Evolutionary conservation across 2,113 vertebrate genomes (phyloP), one percentile per base, ranked within the genome.

Genomic region (Mustela lutreola): DNA sequence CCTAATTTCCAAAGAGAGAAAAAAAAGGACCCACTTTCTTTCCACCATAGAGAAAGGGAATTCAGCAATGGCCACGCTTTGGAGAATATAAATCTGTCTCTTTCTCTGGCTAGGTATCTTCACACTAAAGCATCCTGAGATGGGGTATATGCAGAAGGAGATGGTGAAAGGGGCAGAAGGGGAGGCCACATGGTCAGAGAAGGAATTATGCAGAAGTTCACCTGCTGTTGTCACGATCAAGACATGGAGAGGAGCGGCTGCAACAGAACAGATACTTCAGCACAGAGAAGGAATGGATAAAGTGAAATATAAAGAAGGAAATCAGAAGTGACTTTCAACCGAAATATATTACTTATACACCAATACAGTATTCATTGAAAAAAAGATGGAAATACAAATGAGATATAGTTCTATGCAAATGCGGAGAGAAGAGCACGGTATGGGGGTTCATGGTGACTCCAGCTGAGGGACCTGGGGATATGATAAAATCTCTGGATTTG

Each of bases 141-240:
- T 79, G n/a, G 94, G 70, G 95, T 94, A 94, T 90, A 81, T 79
- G 87, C 75, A 88, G 45, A 98, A 90, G 94, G 97, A 92, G 95
- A 94, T 92, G 58, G 97, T 12, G 45, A 65, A 97, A 96, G 81
- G 96, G 89, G 84, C 18, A 28, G 14, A 92, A 81, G 98, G 98
- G 93, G 28, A 91, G 97, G 96, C 56, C 11, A 91, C 90, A 98
- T 94, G 97, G 96, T 98, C 98, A 98, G 97, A 97, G 96, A 98
- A 99, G 98, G 98, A 99, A 99, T 98, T 97, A 99, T 98, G 98
- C 99, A 99, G 98, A 99, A 96, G 98, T 99, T 99, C 99, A 99
- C 99, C 99, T 99, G 99, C 99, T 99, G 99, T 99, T 99, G 99
- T 99, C 99, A 99, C 99, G 99, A 98, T 99, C 99, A 99, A 98